These are phyloP conservation scores for Amphipyra tragopoginis DNA, from an alignment of 2,888 invertebrate genomes.

Conservation along the genomic window DNA sequence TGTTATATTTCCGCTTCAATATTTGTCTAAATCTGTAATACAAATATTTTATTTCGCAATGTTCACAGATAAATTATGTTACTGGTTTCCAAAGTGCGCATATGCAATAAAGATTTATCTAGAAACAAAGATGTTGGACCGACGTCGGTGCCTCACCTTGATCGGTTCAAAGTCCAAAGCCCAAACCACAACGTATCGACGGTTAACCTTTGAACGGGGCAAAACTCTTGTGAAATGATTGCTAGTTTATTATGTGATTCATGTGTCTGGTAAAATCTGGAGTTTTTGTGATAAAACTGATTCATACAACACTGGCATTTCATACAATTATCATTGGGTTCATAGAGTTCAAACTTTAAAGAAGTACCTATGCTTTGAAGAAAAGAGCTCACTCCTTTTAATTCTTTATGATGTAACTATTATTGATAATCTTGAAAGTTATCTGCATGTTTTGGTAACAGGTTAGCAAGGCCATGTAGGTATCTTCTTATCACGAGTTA, in stretches of 20 bases:
- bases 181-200: slow-evolving; percentile 26
- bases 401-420: too few relatives aligned
- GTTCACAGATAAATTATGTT: slow-evolving; percentile 7
- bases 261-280: slow-evolving; percentile 4
- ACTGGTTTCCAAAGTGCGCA: slow-evolving; percentile 15
- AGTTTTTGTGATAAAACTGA: slow-evolving; percentile 12
- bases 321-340: background rate
- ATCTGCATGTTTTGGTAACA: slow-evolving; percentile 10
- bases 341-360: too few relatives aligned
- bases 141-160: slow-evolving; percentile 19
- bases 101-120: background rate
- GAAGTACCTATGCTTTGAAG: too few relatives aligned
- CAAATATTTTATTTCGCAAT: slow-evolving; percentile 29
- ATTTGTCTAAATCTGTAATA: slow-evolving; percentile 27
- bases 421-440: background rate
- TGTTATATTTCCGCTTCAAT: slow-evolving; percentile 41
- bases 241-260: slow-evolving; percentile 14
- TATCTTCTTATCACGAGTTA: slow-evolving; percentile 25
- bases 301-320: background rate
- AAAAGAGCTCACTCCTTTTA: too few relatives aligned
- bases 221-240: slow-evolving; percentile 20
- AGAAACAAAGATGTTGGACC: too few relatives aligned
- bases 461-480: slow-evolving; percentile 26
- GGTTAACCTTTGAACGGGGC: slow-evolving; percentile 21
- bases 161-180: slow-evolving; percentile 33